A percentile compares a stretch with the other conserved stretches of the same genome.
These are phyloP conservation scores for Drosophila buzzatii DNA, from an alignment of 2,888 invertebrate species.

Conservation along the genomic window DNA sequence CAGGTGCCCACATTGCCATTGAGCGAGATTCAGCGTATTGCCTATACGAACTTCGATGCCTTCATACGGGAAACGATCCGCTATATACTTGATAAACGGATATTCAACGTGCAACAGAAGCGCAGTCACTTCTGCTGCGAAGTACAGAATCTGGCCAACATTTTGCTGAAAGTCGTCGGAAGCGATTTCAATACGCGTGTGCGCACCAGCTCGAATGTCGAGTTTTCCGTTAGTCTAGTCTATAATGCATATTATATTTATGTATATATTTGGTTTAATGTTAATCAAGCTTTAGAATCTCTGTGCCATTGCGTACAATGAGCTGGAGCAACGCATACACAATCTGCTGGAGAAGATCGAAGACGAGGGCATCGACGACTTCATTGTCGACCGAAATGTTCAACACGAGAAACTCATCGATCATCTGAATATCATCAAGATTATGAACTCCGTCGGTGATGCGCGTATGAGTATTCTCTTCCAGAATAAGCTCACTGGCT, in stretches of 20 bases:
- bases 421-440: conserved; percentile 56
- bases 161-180: conserved; percentile 71
- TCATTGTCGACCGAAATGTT: not conserved
- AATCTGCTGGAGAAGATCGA: conserved; percentile 41
- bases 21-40: conserved; percentile 24
- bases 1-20: not conserved
- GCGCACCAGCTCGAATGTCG: conserved; percentile 61
- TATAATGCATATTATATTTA: not conserved
- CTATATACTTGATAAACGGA: conserved; percentile 52
- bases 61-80: conserved; percentile 44
- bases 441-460: conserved; percentile 47
- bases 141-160: conserved; percentile 69
- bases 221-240: conserved; percentile 58
- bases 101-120: conserved; percentile 48
- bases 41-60: conserved; percentile 52
- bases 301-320: conserved; percentile 53
- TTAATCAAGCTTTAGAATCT: conserved; percentile 49
- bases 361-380: conserved; percentile 34
- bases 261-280: not conserved
- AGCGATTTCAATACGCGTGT: conserved; percentile 69
- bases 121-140: conserved; percentile 67
- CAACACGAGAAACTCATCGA: conserved; percentile 37
- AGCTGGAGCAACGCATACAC: conserved; percentile 57
- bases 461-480: conserved; percentile 31
- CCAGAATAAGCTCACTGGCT: conserved; percentile 44